Evolutionary conservation across 2,888 invertebrate genomes (phyloP).

Genomic region (Lochmaea crataegi): DNA sequence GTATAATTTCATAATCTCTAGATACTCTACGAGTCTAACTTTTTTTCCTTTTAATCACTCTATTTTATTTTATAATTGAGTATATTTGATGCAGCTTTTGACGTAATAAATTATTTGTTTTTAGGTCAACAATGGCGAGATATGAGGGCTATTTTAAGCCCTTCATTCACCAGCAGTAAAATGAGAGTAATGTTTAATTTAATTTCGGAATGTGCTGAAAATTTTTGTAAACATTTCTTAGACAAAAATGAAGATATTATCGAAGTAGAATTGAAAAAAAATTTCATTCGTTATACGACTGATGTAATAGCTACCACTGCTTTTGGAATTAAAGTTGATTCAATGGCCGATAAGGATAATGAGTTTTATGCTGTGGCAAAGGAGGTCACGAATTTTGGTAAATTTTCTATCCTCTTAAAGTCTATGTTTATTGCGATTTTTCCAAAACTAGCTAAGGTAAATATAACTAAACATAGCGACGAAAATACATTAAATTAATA

Average conservation of each 20-base stretch:
- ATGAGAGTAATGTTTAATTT: slow-evolving; percentile 49
- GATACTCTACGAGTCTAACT: no score
- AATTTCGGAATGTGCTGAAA: slow-evolving; percentile 41
- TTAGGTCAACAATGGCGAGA: slow-evolving; percentile 55
- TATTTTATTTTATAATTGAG: no score
- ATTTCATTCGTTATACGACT: slow-evolving; percentile 59
- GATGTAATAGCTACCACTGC: slow-evolving; percentile 68
- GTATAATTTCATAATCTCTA: no score
- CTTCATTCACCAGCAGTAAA: slow-evolving; percentile 59
- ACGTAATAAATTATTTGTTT: no score
- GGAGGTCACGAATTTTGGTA: slow-evolving; percentile 60
- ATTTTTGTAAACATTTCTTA: slow-evolving; percentile 27
- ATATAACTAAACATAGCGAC: no score
- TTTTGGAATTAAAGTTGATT: slow-evolving; percentile 63
- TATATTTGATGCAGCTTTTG: no score
- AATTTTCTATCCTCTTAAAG: background rate
- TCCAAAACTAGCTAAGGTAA: no score
- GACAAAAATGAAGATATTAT: slow-evolving; percentile 45
- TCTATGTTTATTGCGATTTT: no score
- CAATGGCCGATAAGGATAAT: slow-evolving; percentile 67
- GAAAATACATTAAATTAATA: no score
- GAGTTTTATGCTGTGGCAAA: slow-evolving; percentile 69
- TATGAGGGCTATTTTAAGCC: slow-evolving; percentile 64
- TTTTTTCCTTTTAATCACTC: no score
- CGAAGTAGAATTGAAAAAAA: slow-evolving; percentile 64